Evolutionary conservation across 2,797 vertebrate genomes (phyloP).

Genomic region (Bovichtus variegatus): DNA sequence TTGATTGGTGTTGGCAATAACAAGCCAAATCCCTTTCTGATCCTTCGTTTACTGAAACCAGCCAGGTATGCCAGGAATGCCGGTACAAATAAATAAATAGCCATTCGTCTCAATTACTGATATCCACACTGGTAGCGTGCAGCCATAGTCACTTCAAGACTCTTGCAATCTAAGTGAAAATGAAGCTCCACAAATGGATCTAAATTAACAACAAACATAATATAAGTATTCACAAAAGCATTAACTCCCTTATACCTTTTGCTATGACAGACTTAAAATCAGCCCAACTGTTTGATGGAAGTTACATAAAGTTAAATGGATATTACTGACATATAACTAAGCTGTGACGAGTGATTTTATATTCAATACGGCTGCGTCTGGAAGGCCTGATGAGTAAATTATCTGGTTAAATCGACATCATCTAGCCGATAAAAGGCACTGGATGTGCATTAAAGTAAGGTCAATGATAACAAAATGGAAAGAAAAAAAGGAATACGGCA

Average conservation of each 20-base stretch:
- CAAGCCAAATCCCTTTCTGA: conserved; percentile 1
- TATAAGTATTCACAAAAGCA: not conserved
- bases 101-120: conserved; percentile 12
- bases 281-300: not conserved
- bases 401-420: not conserved
- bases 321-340: not conserved
- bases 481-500: not conserved
- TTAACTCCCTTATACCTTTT: not conserved
- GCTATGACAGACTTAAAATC: not conserved
- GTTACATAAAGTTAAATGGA: not conserved
- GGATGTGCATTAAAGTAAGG: not conserved
- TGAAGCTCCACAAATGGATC: not conserved
- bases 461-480: not conserved
- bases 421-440: not conserved
- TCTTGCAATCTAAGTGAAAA: not conserved
- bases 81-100: conserved; percentile 17
- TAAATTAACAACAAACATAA: not conserved
- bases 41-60: conserved; percentile 7
- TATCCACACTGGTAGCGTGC: not conserved
- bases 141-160: not conserved
- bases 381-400: not conserved
- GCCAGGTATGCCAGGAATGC: not conserved
- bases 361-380: not conserved
- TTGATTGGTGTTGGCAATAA: not conserved
- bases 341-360: not conserved